These are phyloP conservation scores for Hyperoplus immaculatus DNA, from an alignment of 2,797 vertebrate genomes.

Conservation along the genomic window DNA sequence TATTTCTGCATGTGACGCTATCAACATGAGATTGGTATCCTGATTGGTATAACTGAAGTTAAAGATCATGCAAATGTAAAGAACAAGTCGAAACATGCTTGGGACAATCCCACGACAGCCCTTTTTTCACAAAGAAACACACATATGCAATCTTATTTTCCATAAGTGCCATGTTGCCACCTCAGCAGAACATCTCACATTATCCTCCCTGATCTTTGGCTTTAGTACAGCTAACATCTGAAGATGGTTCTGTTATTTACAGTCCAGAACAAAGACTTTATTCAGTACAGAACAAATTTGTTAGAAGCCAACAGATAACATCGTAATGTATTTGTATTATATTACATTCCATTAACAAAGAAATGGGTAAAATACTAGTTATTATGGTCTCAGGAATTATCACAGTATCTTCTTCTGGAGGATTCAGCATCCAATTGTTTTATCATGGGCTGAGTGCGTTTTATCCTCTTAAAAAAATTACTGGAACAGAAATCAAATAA, in stretches of 20 bases:
- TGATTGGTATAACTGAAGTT: too few relatives aligned
- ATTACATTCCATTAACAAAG: background rate
- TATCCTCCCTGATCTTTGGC: constrained; percentile 3
- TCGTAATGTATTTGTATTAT: background rate
- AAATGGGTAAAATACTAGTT: background rate
- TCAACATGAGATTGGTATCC: too few relatives aligned
- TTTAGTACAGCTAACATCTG: constrained; percentile 38
- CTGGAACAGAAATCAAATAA: background rate
- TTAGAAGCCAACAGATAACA: background rate
- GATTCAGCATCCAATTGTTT: too few relatives aligned
- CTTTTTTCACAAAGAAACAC: too few relatives aligned
- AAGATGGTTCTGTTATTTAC: constrained; percentile 35
- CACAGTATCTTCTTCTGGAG: background rate
- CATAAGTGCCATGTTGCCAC: constrained; percentile 19
- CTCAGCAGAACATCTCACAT: constrained; percentile 28
- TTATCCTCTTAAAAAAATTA: background rate
- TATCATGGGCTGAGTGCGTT: too few relatives aligned
- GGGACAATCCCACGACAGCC: too few relatives aligned
- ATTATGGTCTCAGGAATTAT: background rate
- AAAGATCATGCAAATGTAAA: too few relatives aligned
- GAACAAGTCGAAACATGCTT: too few relatives aligned
- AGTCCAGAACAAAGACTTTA: constrained; percentile 1
- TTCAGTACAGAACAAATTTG: background rate
- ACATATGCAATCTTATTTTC: background rate
- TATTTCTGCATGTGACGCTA: too few relatives aligned